Percentiles rank a stretch among this genome's conserved stretches.
Conservation (phyloP, 2,113 vertebrate genomes). For the Boleophthalmus pectinirostris region DNA sequence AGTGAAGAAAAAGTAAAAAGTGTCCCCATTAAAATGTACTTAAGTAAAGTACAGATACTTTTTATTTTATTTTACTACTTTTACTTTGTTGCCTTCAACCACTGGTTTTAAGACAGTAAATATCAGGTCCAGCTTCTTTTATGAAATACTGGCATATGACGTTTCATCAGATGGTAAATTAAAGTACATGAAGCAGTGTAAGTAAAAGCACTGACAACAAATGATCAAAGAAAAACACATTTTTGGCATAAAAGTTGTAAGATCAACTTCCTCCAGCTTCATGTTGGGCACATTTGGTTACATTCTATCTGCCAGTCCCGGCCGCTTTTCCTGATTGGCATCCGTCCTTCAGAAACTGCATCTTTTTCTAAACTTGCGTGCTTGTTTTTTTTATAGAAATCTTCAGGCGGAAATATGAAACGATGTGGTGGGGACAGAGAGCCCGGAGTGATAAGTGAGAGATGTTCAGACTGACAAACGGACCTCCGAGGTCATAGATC, state of each 20-base stretch:
- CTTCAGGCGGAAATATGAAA: conserved; percentile 4
- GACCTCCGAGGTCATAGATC: conserved; percentile 3
- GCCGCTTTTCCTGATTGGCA: background rate
- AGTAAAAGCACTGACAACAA: background rate
- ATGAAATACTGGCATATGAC: too few species aligned
- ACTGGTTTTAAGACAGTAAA: too few species aligned
- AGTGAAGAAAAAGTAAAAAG: too few species aligned
- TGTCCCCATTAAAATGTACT: too few species aligned
- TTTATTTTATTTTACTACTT: too few species aligned
- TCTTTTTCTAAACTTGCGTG: conserved; percentile 1
- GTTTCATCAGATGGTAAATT: too few species aligned
- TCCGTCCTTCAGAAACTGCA: background rate
- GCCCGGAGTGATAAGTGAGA: background rate
- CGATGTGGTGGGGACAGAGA: background rate
- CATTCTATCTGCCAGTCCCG: background rate
- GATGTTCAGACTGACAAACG: conserved; percentile 12
- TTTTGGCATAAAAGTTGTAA: background rate
- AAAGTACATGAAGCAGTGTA: background rate
- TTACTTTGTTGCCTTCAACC: too few species aligned
- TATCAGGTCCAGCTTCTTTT: too few species aligned
- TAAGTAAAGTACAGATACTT: too few species aligned
- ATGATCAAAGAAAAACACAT: background rate
- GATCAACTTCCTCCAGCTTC: background rate
- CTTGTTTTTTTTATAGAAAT: background rate
- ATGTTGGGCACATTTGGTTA: background rate